These are phyloP conservation scores for Clinocottus analis DNA, from an alignment of 2,113 vertebrate genomes.

Conservation along the genomic window DNA sequence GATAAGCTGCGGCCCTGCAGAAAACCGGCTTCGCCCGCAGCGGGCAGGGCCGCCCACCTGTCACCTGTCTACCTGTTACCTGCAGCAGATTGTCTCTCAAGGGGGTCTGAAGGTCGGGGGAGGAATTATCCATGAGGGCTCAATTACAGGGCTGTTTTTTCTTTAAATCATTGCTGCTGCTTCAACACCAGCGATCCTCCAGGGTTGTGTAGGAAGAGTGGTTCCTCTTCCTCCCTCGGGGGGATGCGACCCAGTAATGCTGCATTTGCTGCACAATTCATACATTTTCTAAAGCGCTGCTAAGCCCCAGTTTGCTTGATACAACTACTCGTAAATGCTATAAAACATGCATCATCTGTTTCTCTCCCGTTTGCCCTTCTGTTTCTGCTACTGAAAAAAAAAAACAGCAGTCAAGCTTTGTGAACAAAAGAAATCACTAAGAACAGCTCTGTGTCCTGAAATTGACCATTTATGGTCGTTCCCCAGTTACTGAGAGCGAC, in stretches of 20 bases:
- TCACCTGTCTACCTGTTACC: constrained; percentile 43
- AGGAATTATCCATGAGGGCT: constrained; percentile 15
- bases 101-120: constrained; percentile 6
- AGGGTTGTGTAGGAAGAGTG: constrained; percentile 2
- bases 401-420: constrained; percentile 45
- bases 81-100: constrained; percentile 48
- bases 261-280: not conserved
- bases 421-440: constrained; percentile 42
- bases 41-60: constrained; percentile 41
- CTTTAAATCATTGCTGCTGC: not conserved
- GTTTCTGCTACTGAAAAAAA: constrained; percentile 18
- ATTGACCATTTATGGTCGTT: constrained; percentile 74
- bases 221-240: not conserved
- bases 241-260: not conserved
- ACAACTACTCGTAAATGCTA: not conserved
- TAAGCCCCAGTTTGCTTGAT: not conserved
- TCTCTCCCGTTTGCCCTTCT: too few species aligned
- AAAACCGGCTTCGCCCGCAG: not conserved
- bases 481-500: constrained; percentile 32
- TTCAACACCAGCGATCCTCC: constrained; percentile 7
- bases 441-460: constrained; percentile 56
- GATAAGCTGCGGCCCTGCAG: constrained; percentile 30
- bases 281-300: not conserved
- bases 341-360: constrained; percentile 12
- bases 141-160: constrained; percentile 33